A percentile compares a stretch with the other conserved stretches of the same genome.
Conservation (phyloP, 2,888 invertebrate species). For the Salpingus planirostris region DNA sequence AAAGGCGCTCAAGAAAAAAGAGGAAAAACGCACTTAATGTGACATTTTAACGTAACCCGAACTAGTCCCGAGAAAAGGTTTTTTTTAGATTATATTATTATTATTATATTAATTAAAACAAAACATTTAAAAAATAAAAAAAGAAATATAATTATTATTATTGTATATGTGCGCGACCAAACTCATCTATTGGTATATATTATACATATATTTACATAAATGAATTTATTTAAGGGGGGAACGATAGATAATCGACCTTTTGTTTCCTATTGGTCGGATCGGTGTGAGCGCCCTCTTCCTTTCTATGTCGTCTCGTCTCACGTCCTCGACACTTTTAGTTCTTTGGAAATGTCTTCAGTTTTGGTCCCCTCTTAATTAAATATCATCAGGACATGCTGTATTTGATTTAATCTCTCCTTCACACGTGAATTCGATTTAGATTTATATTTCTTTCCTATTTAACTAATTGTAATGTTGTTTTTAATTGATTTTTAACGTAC, state of each 20-base stretch:
- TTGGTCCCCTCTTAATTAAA: slow-evolving; percentile 33
- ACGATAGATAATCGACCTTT: too few relatives aligned
- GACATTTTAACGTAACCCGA: slow-evolving; percentile 33
- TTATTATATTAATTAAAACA: slow-evolving; percentile 19
- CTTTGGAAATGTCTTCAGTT: slow-evolving; percentile 29
- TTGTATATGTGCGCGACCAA: slow-evolving; percentile 31
- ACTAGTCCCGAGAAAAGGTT: slow-evolving; percentile 37
- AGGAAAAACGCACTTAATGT: slow-evolving; percentile 36
- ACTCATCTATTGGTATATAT: too few relatives aligned
- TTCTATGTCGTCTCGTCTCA: too few relatives aligned
- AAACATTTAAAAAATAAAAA: slow-evolving; percentile 13
- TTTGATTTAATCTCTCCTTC: too few relatives aligned
- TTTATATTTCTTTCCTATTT: slow-evolving; percentile 35
- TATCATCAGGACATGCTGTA: too few relatives aligned
- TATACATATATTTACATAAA: slow-evolving; percentile 16
- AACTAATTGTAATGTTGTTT: slow-evolving; percentile 31
- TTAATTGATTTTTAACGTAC: slow-evolving; percentile 35
- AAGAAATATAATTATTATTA: too few relatives aligned
- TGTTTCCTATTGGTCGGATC: too few relatives aligned
- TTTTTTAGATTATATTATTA: slow-evolving; percentile 11
- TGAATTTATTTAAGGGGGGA: slow-evolving; percentile 16
- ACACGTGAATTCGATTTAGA: too few relatives aligned
- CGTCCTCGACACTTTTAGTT: too few relatives aligned
- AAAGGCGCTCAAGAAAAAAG: slow-evolving; percentile 33
- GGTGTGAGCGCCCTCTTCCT: too few relatives aligned